phyloP scores from a whole-genome alignment of 2,113 vertebrate species.

The Syngnathus typhle region DNA sequence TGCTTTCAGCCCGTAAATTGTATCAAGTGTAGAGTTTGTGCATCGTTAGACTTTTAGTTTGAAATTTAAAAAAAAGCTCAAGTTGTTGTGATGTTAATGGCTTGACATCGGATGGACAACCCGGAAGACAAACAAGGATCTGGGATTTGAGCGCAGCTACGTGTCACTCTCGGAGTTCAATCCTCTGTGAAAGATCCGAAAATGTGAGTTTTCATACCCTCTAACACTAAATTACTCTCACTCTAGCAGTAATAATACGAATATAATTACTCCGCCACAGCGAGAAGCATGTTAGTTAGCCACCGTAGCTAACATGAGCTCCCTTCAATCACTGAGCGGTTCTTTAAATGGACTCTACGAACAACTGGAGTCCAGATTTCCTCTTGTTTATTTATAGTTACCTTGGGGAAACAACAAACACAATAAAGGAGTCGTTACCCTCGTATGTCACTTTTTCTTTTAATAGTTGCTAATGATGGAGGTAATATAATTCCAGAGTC shows the following conservation, averaged over 20 bases:
- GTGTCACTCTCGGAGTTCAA: conserved; percentile 50
- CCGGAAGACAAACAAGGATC: conserved; percentile 50
- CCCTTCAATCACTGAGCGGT: neutral
- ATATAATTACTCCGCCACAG: neutral
- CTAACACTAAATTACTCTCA: neutral
- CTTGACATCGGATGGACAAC: neutral
- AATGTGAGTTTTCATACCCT: conserved; percentile 15
- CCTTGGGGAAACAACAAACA: neutral
- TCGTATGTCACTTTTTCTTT: neutral
- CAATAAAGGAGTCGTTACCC: neutral
- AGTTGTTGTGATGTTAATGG: rapidly evolving
- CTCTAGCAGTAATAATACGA: neutral
- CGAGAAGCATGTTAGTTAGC: conserved; percentile 9
- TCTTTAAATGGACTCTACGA: neutral
- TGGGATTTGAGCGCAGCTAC: conserved; percentile 37
- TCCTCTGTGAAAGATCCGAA: neutral
- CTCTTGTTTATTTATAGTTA: neutral
- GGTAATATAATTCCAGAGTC: no score
- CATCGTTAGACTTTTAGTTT: conserved; percentile 15
- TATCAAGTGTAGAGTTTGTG: neutral
- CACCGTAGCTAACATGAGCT: conserved; percentile 23
- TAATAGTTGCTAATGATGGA: neutral
- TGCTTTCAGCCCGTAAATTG: no score
- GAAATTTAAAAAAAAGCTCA: conserved; percentile 10
- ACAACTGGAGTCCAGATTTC: neutral